Evolutionary conservation across 2,888 invertebrate species (phyloP), one percentile per base, ranked within the genome.

Genomic region (Philhelius pedissequus): DNA sequence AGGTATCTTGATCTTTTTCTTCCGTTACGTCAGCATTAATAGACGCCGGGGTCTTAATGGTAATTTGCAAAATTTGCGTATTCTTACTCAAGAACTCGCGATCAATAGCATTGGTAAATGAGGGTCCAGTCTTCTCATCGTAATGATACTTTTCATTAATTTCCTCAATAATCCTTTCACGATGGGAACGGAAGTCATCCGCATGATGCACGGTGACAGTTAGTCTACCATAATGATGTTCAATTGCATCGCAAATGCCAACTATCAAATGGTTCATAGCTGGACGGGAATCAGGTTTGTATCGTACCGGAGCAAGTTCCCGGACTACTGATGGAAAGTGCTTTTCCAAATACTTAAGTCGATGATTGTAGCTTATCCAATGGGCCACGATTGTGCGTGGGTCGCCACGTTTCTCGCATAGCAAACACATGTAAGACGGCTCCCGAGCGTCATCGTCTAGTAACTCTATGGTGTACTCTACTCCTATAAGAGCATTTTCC

Each of bases 351-450:
- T 95, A 97, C 89, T 95, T 94, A 88, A 93, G 92, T 13, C 95
- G 93, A 89, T 97, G 97, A 91, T 95, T 94, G 90, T 94, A 95
- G 89, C 96, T 96, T 20, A 95, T 94, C 89, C 96, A 93, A 90
- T 97, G 97, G 86, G 94, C 94, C 90, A 96, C 93, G 87, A 96
- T 96, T 64, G 96, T 96, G 54, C 95, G 93, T 27, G 95, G 95
- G 89, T 96, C 95, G 43, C 96, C 96, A 87, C 95, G 94, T 90
- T 96, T 96, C 88, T 94, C 94, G 90, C 97, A 97, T 82, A 97
- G 92, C 87, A 95, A 93, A 91, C 97, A 97, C 64, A 94, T 92
- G 91, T 97, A 97, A 64, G 93, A 92, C 0, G 96, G 95, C 90
- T 96, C 96, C 88, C 93, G 93, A 86, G 94, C 94, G 7, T 93